phyloP scores from a whole-genome alignment of 2,797 vertebrate genomes.

The Cossypha caffra region DNA sequence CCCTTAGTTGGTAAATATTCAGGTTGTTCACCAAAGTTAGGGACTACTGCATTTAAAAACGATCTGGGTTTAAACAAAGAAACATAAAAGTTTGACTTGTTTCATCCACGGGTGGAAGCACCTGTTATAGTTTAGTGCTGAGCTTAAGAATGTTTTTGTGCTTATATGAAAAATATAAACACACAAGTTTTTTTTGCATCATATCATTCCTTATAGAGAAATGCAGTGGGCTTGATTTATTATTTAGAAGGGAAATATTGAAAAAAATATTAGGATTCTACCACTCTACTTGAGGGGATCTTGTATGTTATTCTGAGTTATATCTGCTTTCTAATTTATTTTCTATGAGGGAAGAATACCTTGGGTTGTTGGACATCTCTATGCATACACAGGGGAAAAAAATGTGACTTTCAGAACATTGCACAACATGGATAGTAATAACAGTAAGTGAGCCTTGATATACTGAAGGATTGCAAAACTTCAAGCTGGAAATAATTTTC shows the following conservation, averaged over 20 bases:
- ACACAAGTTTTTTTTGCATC: background rate
- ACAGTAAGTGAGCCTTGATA: constrained; percentile 61
- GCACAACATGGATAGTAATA: constrained; percentile 56
- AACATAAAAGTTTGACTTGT: background rate
- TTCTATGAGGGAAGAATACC: constrained; percentile 62
- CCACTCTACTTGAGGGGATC: constrained; percentile 58
- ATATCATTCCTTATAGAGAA: background rate
- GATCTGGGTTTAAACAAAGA: background rate
- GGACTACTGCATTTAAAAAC: background rate
- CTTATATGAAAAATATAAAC: constrained; percentile 33
- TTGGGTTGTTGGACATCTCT: constrained; percentile 53
- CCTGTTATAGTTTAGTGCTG: constrained; percentile 3
- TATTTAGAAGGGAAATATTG: constrained; percentile 67
- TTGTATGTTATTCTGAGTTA: constrained; percentile 41
- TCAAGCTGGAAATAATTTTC: constrained; percentile 44
- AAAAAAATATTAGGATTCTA: constrained; percentile 50
- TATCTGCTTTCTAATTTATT: constrained; percentile 53
- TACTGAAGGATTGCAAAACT: constrained; percentile 53
- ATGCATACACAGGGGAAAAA: constrained; percentile 59
- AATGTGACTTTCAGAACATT: constrained; percentile 58
- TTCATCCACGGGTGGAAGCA: background rate
- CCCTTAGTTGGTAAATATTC: background rate
- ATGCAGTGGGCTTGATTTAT: constrained; percentile 51
- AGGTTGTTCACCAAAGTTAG: background rate
- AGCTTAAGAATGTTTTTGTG: background rate